Base-by-base conservation (phyloP, 2,888 invertebrate species). In the Beris chalybata region DNA sequence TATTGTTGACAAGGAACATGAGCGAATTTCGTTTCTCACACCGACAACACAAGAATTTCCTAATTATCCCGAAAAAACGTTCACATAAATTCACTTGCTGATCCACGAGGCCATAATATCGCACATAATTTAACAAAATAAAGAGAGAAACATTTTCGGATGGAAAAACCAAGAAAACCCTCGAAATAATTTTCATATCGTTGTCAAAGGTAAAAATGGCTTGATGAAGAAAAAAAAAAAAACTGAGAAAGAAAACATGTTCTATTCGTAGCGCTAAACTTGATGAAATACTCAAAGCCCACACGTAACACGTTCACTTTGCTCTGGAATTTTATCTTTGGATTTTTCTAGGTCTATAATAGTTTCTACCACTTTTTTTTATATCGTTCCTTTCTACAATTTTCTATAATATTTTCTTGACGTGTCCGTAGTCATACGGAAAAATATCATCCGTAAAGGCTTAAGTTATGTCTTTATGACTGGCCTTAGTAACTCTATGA, bases 271-370 rank as follows among this genome's bases (percentile, higher is more conserved):
- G 53, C 61, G 12, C 30, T 53, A 15, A 53, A 53, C 22, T 53
- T 53, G 53, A 53, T 53, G 53, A 53, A 53, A 53, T 53, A 12
- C 53, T 38, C 9, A 43, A 63, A 63, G 56, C 67, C 67, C 67
- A 67, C 67, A 67, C 67, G 63, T 38, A 67, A 63, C 50, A 57
- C 63, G 48, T 67, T 63, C 50, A 63, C 53, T 5, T 38, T 61
- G 54, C 54, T 54, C 61, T 61, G 61, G 66, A 66, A 66, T 66
- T 53, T 54, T 32, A 53, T 58, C 66, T 44, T 47, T 31, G 48
- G 45, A 52, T 29, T 53, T 64, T 54, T 44, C 64, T 64, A 48
- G 15, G 15, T 38, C 38, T 38, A 5, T 38, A 38, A 48, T 2
- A 6, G 13, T 15, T n/a, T 15, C 5, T 6, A 11, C 47, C 5